Percentiles rank a stretch among this genome's conserved stretches.
Conservation (phyloP, 2,888 invertebrate species). For the Chromoteleia sp. region DNA sequence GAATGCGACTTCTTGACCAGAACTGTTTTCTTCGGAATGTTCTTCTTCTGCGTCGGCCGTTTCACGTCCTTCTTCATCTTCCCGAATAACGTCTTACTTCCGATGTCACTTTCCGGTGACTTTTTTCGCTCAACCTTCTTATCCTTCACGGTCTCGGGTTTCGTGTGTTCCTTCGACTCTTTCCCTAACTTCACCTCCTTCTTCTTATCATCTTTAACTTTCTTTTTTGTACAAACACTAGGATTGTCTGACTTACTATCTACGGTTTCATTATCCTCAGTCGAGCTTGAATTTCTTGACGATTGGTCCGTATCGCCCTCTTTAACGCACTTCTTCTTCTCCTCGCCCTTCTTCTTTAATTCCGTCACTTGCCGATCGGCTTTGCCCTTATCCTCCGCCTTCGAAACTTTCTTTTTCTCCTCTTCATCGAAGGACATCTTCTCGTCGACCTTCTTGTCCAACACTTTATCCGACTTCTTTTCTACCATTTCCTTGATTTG, state of each 20-base stretch:
- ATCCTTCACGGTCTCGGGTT: slow-evolving; percentile 78
- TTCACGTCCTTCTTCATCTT: slow-evolving; percentile 76
- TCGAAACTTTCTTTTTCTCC: slow-evolving; percentile 75
- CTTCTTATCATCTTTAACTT: slow-evolving; percentile 79
- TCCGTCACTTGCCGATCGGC: slow-evolving; percentile 73
- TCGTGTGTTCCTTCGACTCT: slow-evolving; percentile 78
- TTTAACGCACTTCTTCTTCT: slow-evolving; percentile 70
- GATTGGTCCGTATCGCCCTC: slow-evolving; percentile 66
- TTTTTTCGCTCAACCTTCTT: slow-evolving; percentile 81
- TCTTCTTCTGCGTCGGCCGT: slow-evolving; percentile 77
- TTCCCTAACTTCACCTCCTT: slow-evolving; percentile 79
- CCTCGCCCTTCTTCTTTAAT: slow-evolving; percentile 73
- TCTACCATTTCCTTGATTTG: slow-evolving; percentile 72
- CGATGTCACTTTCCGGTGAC: slow-evolving; percentile 75
- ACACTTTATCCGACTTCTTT: slow-evolving; percentile 76
- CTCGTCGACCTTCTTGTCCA: slow-evolving; percentile 73
- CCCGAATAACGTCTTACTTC: slow-evolving; percentile 63
- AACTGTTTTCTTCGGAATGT: slow-evolving; percentile 76
- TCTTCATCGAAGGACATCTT: slow-evolving; percentile 68
- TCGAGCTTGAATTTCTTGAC: slow-evolving; percentile 50
- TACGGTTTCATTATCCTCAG: slow-evolving; percentile 66
- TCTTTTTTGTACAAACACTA: slow-evolving; percentile 74
- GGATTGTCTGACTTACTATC: slow-evolving; percentile 69
- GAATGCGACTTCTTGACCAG: slow-evolving; percentile 78
- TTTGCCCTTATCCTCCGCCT: slow-evolving; percentile 76